Percentiles rank a stretch among this genome's conserved stretches.
These are phyloP conservation scores for Balaeniceps rex DNA, from an alignment of 2,113 vertebrate species.

Conservation along the genomic window DNA sequence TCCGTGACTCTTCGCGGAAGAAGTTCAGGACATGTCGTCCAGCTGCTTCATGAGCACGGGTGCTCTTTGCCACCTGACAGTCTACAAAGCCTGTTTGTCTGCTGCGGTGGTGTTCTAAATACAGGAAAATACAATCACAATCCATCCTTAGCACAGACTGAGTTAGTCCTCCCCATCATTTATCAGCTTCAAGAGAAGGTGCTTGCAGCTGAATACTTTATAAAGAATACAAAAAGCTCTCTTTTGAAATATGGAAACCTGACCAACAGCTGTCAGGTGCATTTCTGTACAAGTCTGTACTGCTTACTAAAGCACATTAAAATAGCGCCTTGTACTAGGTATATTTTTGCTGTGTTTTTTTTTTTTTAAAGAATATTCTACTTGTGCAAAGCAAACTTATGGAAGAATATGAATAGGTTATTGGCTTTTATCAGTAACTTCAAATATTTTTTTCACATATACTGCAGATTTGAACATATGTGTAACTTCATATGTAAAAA, in stretches of 20 bases:
- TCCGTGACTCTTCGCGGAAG: accelerated
- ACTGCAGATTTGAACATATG: not conserved
- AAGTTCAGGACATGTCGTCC: accelerated
- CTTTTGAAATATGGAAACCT: not conserved
- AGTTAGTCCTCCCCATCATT: not conserved
- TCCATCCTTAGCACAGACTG: not conserved
- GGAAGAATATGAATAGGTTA: not conserved
- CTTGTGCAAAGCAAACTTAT: not conserved
- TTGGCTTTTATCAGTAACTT: not conserved
- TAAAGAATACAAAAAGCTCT: not conserved
- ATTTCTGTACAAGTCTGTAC: not conserved
- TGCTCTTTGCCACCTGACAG: not conserved
- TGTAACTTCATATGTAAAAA: not conserved
- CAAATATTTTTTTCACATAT: not conserved
- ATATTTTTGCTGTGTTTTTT: not conserved
- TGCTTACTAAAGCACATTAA: not conserved
- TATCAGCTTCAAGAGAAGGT: not conserved
- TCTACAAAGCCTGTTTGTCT: not conserved
- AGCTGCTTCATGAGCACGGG: not conserved
- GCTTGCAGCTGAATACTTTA: not conserved
- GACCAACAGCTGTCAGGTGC: not conserved
- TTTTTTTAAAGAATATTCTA: not conserved
- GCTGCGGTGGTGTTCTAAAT: not conserved
- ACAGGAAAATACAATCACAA: not conserved
- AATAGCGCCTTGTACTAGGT: not conserved